These are phyloP conservation scores for Pteropus rufus DNA, from an alignment of 2,797 vertebrate genomes.

Conservation along the genomic window DNA sequence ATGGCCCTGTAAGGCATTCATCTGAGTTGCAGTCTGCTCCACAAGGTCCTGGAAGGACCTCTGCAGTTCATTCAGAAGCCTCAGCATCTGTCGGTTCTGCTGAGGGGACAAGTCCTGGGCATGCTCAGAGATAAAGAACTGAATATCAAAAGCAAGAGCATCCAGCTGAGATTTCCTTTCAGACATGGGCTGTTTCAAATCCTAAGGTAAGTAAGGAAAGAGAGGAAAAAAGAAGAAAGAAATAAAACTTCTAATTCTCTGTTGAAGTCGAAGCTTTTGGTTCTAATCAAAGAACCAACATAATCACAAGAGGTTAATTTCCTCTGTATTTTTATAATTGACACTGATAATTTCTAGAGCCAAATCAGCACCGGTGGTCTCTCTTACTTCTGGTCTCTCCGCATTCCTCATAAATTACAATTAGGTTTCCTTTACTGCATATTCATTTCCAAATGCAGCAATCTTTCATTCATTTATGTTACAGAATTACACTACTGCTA, in stretches of 20 bases:
- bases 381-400: neutral
- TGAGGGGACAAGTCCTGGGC: conserved; percentile 91
- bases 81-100: conserved; percentile 91
- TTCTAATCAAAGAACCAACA: conserved; percentile 34
- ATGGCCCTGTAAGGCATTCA: conserved; percentile 84
- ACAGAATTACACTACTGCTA: neutral
- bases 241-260: conserved; percentile 7
- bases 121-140: conserved; percentile 93
- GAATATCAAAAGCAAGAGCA: conserved; percentile 86
- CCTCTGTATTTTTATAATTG: conserved; percentile 6
- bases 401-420: neutral
- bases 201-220: conserved; percentile 77
- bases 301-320: conserved; percentile 3
- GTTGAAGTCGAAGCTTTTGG: neutral
- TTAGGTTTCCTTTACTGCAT: neutral
- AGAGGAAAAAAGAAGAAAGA: neutral
- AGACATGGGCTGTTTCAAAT: conserved; percentile 85
- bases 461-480: conserved; percentile 8
- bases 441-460: neutral
- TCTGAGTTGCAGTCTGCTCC: conserved; percentile 82
- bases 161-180: conserved; percentile 87
- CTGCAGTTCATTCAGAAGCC: conserved; percentile 91
- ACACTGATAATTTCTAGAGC: neutral
- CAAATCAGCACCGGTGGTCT: neutral
- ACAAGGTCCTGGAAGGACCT: conserved; percentile 87